Conservation (phyloP, 92 coral and sea anemone genomes). For the Muricea muricata region DNA sequence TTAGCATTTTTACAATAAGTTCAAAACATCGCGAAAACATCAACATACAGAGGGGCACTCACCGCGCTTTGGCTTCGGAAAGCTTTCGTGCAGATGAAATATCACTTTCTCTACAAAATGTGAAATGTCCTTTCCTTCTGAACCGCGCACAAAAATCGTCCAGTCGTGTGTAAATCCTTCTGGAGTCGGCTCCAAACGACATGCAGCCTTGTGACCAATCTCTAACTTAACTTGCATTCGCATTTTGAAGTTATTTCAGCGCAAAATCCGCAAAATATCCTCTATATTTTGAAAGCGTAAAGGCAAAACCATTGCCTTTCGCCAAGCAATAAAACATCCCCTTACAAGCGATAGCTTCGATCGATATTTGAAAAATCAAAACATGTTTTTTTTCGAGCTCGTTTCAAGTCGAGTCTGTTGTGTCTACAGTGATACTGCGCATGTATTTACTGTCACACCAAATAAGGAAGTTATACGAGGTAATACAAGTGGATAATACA, state of each 20-base stretch:
- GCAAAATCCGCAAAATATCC: slow-evolving; percentile 42
- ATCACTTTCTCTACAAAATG: slow-evolving; percentile 98
- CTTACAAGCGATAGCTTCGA: background rate
- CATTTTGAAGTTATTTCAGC: slow-evolving; percentile 11
- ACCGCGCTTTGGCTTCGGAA: slow-evolving; percentile 93
- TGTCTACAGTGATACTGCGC: slow-evolving; percentile 28
- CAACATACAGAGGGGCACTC: too few relatives aligned
- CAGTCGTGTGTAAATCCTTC: slow-evolving; percentile 98
- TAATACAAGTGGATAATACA: too few relatives aligned
- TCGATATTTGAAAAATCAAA: background rate
- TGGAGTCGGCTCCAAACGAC: slow-evolving; percentile 78
- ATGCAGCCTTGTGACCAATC: slow-evolving; percentile 96
- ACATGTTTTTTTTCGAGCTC: background rate
- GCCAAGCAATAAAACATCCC: background rate
- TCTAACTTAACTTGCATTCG: slow-evolving; percentile 92
- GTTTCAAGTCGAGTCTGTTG: background rate
- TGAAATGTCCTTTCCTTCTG: slow-evolving; percentile 88
- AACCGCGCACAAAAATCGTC: slow-evolving; percentile 93
- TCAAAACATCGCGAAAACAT: slow-evolving; percentile 13
- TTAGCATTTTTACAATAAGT: background rate
- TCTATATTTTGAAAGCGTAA: slow-evolving; percentile 11
- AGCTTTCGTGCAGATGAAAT: slow-evolving; percentile 94
- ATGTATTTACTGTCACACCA: slow-evolving; percentile 43
- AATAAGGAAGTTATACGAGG: slow-evolving; percentile 1
- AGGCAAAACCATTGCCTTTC: background rate